Conservation (phyloP, 2,797 vertebrate genomes). For the Rhinatrema bivittatum region DNA sequence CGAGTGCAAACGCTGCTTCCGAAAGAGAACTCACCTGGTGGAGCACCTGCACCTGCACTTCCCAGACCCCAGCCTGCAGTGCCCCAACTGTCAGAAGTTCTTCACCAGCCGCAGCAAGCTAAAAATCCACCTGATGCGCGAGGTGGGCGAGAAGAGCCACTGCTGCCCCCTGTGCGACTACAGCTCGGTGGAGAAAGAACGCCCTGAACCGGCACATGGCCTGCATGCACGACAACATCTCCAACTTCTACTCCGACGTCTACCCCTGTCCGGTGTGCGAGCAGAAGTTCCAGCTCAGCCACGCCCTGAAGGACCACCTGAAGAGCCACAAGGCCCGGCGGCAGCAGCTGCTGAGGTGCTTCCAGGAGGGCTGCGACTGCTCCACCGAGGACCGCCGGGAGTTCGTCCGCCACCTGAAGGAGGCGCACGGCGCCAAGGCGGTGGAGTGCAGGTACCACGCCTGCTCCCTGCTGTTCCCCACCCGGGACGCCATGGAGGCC, state of each 20-base stretch:
- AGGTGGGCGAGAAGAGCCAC: slow-evolving; percentile 79
- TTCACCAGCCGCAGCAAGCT: slow-evolving; percentile 96
- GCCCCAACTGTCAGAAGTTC: slow-evolving; percentile 81
- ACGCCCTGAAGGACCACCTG: slow-evolving; percentile 84
- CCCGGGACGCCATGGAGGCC: slow-evolving; percentile 69
- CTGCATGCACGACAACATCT: slow-evolving; percentile 73
- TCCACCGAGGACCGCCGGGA: slow-evolving; percentile 61
- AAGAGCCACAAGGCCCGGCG: slow-evolving; percentile 74
- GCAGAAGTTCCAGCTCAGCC: slow-evolving; percentile 76
- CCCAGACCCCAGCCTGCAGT: slow-evolving; percentile 86
- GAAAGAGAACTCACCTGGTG: slow-evolving; percentile 85
- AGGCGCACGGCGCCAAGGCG: slow-evolving; percentile 63
- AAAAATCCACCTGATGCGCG: slow-evolving; percentile 81
- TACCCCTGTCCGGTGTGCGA: slow-evolving; percentile 81
- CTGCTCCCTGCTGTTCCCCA: slow-evolving; percentile 73
- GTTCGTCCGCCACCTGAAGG: slow-evolving; percentile 66
- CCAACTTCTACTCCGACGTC: slow-evolving; percentile 45
- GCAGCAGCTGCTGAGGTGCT: slow-evolving; percentile 59
- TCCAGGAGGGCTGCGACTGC: slow-evolving; percentile 69
- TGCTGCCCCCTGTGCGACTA: slow-evolving; percentile 83
- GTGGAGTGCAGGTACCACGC: slow-evolving; percentile 82
- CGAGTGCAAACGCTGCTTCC: slow-evolving; percentile 90
- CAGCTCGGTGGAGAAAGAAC: slow-evolving; percentile 82
- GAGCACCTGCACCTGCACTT: slow-evolving; percentile 91
- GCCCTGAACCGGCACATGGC: slow-evolving; percentile 81